Percentiles rank a stretch among this genome's conserved stretches.
phyloP scores from a whole-genome alignment of 1,140 invertebrate genomes.

The Bombus pascuorum region DNA sequence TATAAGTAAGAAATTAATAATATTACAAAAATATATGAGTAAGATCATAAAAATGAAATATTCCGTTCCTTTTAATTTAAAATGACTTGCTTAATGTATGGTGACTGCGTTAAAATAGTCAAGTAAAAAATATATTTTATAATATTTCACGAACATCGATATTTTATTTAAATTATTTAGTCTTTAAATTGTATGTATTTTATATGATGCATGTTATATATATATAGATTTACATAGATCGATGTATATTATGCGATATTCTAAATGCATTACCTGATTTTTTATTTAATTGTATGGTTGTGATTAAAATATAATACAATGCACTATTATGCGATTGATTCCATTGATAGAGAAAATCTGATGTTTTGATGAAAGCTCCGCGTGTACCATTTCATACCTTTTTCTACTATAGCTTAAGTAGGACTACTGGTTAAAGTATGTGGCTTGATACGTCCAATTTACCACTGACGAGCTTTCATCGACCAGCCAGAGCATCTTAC shows the following conservation, averaged over 20 bases:
- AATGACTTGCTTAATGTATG: too few relatives aligned
- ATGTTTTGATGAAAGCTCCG: background rate
- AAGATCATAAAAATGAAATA: background rate
- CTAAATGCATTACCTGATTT: background rate
- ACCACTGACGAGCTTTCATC: conserved; percentile 2
- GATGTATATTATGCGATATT: background rate
- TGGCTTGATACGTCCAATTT: conserved; percentile 20
- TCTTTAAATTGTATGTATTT: too few relatives aligned
- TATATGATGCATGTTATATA: too few relatives aligned
- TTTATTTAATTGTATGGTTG: background rate
- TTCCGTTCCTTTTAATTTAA: background rate
- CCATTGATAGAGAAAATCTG: background rate
- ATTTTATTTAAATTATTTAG: too few relatives aligned
- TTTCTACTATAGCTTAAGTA: background rate
- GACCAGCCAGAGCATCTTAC: background rate
- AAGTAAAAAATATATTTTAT: background rate
- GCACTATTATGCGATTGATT: background rate
- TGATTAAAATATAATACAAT: background rate
- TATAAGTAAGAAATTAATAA: too few relatives aligned
- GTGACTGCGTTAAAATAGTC: background rate
- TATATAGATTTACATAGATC: too few relatives aligned
- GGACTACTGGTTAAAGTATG: background rate
- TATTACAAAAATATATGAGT: too few relatives aligned
- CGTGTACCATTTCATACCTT: background rate
- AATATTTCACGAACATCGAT: too few relatives aligned